Percentiles rank a stretch among this genome's conserved stretches.
Conservation (phyloP, 2,113 vertebrate genomes). For the Motacilla alba region DNA sequence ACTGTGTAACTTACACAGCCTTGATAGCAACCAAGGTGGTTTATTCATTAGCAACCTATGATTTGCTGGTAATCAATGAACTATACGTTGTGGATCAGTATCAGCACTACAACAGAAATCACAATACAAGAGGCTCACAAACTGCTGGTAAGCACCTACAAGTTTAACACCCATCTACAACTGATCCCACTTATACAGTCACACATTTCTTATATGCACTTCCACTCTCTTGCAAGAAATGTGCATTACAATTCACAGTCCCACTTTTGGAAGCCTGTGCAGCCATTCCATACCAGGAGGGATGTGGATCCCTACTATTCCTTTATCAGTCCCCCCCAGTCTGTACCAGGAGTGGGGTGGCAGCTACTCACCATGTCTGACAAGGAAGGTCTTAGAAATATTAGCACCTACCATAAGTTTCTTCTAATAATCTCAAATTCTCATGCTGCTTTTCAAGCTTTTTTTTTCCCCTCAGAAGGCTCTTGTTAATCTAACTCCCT, state of each 20-base stretch:
- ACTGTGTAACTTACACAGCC: not conserved
- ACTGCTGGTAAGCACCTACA: not conserved
- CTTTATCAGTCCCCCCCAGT: not conserved
- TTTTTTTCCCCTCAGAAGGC: not conserved
- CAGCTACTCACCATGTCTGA: accelerated
- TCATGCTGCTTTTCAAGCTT: not conserved
- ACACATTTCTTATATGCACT: not conserved
- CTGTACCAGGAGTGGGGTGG: not conserved
- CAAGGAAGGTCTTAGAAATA: not conserved
- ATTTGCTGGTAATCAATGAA: not conserved
- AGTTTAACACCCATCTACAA: not conserved
- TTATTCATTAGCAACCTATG: not conserved
- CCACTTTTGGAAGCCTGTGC: not conserved
- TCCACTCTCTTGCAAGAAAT: not conserved
- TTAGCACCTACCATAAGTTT: not conserved
- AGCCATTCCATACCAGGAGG: not conserved
- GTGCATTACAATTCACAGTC: not conserved
- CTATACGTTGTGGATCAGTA: not conserved
- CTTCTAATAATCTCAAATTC: not conserved
- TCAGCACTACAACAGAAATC: not conserved
- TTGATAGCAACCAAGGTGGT: not conserved
- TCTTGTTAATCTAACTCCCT: not conserved
- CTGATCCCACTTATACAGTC: not conserved
- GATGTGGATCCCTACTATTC: not conserved
- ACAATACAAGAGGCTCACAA: not conserved